Conservation (phyloP, 2,797 vertebrate species). For the Lithobates sylvaticus region DNA sequence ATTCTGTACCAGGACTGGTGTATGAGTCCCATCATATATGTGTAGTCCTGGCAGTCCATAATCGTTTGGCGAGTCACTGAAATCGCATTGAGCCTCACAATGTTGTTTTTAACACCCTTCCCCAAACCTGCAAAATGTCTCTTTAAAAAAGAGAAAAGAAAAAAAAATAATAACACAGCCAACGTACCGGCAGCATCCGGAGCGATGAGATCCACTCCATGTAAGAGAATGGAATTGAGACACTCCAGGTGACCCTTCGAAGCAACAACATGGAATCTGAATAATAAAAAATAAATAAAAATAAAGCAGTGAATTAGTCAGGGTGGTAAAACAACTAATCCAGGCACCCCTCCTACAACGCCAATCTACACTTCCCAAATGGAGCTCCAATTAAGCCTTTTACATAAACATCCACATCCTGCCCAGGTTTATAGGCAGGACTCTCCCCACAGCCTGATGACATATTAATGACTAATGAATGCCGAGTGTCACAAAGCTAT, state of each 20-base stretch:
- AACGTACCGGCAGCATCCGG: conserved; percentile 88
- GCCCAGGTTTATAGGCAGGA: not conserved
- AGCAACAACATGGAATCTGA: conserved; percentile 93
- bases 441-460: not conserved
- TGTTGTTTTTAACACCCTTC: too few species aligned
- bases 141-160: too few species aligned
- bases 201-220: conserved; percentile 87
- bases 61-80: too few species aligned
- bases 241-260: conserved; percentile 94
- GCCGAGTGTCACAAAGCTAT: not conserved
- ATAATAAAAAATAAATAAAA: not conserved
- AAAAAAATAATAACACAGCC: too few species aligned
- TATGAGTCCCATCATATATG: too few species aligned
- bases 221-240: conserved; percentile 88
- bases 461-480: conserved; percentile 2
- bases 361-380: not conserved
- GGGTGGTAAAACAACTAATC: too few species aligned
- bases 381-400: not conserved
- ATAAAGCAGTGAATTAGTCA: not conserved
- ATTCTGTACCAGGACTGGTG: too few species aligned
- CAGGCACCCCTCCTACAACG: not conserved
- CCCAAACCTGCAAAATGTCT: too few species aligned
- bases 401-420: too few species aligned
- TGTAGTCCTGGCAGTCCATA: too few species aligned
- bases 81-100: too few species aligned